These are phyloP conservation scores for Branchinecta lindahli DNA, from an alignment of 1,140 invertebrate species.

Conservation along the genomic window DNA sequence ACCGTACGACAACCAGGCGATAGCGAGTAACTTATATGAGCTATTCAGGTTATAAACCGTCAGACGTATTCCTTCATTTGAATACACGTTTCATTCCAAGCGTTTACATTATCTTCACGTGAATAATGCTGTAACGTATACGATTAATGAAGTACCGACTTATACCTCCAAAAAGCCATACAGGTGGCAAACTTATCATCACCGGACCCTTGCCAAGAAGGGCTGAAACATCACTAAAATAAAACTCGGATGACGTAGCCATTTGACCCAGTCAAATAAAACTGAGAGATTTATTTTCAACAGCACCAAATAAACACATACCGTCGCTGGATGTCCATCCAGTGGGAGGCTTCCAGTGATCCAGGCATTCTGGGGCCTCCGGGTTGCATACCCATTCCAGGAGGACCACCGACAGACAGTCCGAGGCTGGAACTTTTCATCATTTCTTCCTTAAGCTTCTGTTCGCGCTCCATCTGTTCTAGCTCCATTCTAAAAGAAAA, in stretches of 20 bases:
- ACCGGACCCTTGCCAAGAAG: too few relatives aligned
- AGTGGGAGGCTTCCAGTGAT: conserved; percentile 61
- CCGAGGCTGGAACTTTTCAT: conserved; percentile 40
- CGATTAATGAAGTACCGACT: too few relatives aligned
- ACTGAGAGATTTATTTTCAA: too few relatives aligned
- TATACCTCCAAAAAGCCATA: not conserved
- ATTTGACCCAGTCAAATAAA: too few relatives aligned
- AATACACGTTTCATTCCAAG: too few relatives aligned
- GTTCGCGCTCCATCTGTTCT: conserved; percentile 60
- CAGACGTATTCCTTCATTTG: too few relatives aligned
- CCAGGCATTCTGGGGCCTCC: conserved; percentile 38
- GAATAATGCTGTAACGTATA: too few relatives aligned
- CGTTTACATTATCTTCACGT: too few relatives aligned
- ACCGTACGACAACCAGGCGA: not conserved
- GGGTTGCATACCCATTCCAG: conserved; percentile 31
- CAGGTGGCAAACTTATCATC: not conserved
- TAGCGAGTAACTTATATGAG: too few relatives aligned
- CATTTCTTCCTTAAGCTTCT: conserved; percentile 64
- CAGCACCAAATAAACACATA: conserved; percentile 24
- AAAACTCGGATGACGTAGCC: too few relatives aligned
- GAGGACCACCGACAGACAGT: conserved; percentile 28
- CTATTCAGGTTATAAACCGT: too few relatives aligned
- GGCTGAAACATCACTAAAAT: too few relatives aligned
- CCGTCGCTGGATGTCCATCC: conserved; percentile 73
- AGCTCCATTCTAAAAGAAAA: conserved; percentile 43